Evolutionary conservation across 2,888 invertebrate species (phyloP), one percentile per base, ranked within the genome.

Genomic region (Leucania comma): DNA sequence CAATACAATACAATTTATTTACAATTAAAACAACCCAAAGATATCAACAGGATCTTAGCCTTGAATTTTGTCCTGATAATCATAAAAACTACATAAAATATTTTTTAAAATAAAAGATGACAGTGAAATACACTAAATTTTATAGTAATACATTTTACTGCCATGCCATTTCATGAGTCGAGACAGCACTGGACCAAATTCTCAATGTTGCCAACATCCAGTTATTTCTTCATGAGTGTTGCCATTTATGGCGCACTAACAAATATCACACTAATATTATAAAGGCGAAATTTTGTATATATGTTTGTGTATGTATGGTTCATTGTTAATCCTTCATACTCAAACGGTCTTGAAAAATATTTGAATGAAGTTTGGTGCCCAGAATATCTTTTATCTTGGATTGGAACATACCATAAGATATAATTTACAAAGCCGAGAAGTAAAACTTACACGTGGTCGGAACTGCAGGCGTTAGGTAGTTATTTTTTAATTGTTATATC

Each of bases 181-280:
- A 50, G 42, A 14, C 56, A 53, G 76, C 75, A 79, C 38, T 56
- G 54, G n/a, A 53, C 50, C 38, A 60, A 48, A 58, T 22, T 69
- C 35, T 62, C 46, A 70, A 68, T 81, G 64, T 73, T 66, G 65
- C 64, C 65, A 81, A 26, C 35, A 64, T 77, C 20, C 63, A 68
- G 78, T 79, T 79, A 78, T 63, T 77, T 69, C 60, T 68, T 67
- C 68, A 70, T 71, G 72, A 65, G 65, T 71, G 69, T 73, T 71
- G 65, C 81, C 81, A 54, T 75, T 69, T 57, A 69, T 63, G 69
- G 68, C 60, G 75, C 73, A 71, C 75, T 83, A 82, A 77, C 82
- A 85, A 81, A 87, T 86, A 85, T 83, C 35, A 35, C 35, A 35
- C 35, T 35, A 35, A 35, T 35, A 29, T 3, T 35, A 35, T 35